Conservation (phyloP, 2,113 vertebrate genomes). For the Oostethus manadensis region DNA sequence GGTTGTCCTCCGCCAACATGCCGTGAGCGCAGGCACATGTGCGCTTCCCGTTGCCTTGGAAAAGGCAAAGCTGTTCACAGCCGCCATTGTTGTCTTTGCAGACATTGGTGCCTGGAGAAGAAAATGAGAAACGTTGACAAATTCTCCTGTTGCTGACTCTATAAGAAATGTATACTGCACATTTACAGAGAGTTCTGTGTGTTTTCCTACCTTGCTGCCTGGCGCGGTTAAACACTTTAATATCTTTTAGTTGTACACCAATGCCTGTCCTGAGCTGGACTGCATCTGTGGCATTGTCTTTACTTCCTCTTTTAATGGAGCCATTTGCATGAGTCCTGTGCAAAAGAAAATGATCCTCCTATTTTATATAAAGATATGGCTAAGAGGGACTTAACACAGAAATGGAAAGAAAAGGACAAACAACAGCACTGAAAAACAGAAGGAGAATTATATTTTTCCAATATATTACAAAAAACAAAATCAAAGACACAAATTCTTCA, state of each 20-base stretch:
- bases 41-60: conserved; percentile 72
- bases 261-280: conserved; percentile 90
- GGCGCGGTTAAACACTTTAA: conserved; percentile 94
- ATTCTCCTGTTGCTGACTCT: not conserved
- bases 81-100: conserved; percentile 86
- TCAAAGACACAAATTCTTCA: no score
- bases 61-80: conserved; percentile 92
- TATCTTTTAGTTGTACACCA: conserved; percentile 97
- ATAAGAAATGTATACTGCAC: not conserved
- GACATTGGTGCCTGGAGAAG: conserved; percentile 82
- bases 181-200: not conserved
- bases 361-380: not conserved
- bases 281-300: conserved; percentile 90
- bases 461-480: no score
- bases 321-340: conserved; percentile 91
- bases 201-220: conserved; percentile 82
- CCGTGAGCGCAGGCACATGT: conserved; percentile 92
- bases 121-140: not conserved
- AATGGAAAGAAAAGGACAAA: not conserved
- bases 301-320: conserved; percentile 92
- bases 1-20: conserved; percentile 82
- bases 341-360: not conserved
- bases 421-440: no score
- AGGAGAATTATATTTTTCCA: no score
- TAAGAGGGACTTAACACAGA: no score